phyloP scores from a whole-genome alignment of 2,888 invertebrate genomes.

The Sisyra nigra region DNA sequence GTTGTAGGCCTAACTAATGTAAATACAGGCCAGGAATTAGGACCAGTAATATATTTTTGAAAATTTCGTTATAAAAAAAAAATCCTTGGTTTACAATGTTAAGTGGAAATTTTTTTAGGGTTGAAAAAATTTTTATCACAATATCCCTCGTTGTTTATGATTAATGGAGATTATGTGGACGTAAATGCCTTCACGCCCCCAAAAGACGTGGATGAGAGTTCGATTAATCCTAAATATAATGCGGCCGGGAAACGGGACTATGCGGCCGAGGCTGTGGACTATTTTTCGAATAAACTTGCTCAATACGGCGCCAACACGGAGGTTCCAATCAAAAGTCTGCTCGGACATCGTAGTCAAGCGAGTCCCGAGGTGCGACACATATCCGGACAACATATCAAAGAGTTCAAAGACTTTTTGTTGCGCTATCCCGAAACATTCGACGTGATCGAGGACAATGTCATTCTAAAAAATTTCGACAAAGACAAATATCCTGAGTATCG shows the following conservation, averaged over 20 bases:
- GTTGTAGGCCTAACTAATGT: too few species aligned
- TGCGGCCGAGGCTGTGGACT: slow-evolving; percentile 92
- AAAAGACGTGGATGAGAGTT: slow-evolving; percentile 6
- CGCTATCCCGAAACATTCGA: slow-evolving; percentile 76
- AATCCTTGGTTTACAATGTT: neutral
- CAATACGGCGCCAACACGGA: slow-evolving; percentile 93
- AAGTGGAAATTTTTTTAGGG: slow-evolving; percentile 30
- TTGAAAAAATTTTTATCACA: slow-evolving; percentile 92
- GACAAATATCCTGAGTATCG: slow-evolving; percentile 37
- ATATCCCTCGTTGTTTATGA: slow-evolving; percentile 90
- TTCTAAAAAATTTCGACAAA: slow-evolving; percentile 40
- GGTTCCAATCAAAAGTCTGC: slow-evolving; percentile 89
- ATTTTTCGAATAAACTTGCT: slow-evolving; percentile 87
- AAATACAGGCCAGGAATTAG: too few species aligned
- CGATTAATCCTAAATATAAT: neutral
- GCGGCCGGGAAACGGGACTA: slow-evolving; percentile 61
- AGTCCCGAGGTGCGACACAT: slow-evolving; percentile 94
- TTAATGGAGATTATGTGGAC: slow-evolving; percentile 84
- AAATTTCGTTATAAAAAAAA: neutral
- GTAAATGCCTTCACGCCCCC: slow-evolving; percentile 50
- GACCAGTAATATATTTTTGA: neutral
- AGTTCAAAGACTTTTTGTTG: slow-evolving; percentile 78
- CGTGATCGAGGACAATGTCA: slow-evolving; percentile 71
- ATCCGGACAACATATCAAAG: slow-evolving; percentile 84
- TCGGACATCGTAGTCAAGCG: slow-evolving; percentile 93